Conservation (phyloP, 2,113 vertebrate genomes). For the Nannobrachium achirus region DNA sequence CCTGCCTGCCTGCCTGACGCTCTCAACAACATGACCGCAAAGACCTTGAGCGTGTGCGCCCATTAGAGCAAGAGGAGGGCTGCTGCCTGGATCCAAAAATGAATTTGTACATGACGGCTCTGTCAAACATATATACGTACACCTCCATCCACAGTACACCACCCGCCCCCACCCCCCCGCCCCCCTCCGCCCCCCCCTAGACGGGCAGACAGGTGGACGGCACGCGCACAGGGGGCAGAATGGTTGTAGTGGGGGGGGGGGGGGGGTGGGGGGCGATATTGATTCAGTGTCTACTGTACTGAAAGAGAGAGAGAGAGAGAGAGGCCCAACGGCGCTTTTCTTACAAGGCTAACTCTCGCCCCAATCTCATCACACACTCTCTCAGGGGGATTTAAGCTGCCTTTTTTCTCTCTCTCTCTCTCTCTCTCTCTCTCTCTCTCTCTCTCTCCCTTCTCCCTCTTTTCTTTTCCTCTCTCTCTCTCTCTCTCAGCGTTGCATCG, state of each 20-base stretch:
- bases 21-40: conserved; percentile 52
- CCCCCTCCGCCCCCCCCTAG: conserved; percentile 6
- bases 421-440: neutral
- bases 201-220: conserved; percentile 68
- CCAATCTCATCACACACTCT: conserved; percentile 72
- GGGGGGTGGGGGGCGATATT: conserved; percentile 60
- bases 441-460: neutral
- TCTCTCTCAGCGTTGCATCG: conserved; percentile 36
- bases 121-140: conserved; percentile 67
- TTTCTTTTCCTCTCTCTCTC: neutral
- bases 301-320: conserved; percentile 27
- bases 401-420: conserved; percentile 27
- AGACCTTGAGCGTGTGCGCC: conserved; percentile 64
- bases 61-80: conserved; percentile 63
- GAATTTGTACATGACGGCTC: conserved; percentile 74
- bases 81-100: conserved; percentile 65
- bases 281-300: conserved; percentile 77
- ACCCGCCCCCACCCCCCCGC: conserved; percentile 5
- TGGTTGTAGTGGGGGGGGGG: conserved; percentile 44
- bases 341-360: conserved; percentile 74
- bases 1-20: conserved; percentile 32
- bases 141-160: conserved; percentile 32
- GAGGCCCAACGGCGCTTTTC: conserved; percentile 66
- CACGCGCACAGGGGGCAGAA: conserved; percentile 52
- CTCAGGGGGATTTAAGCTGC: conserved; percentile 53